phyloP scores from a whole-genome alignment of 2,113 vertebrate species.

The Aptenodytes forsteri region DNA sequence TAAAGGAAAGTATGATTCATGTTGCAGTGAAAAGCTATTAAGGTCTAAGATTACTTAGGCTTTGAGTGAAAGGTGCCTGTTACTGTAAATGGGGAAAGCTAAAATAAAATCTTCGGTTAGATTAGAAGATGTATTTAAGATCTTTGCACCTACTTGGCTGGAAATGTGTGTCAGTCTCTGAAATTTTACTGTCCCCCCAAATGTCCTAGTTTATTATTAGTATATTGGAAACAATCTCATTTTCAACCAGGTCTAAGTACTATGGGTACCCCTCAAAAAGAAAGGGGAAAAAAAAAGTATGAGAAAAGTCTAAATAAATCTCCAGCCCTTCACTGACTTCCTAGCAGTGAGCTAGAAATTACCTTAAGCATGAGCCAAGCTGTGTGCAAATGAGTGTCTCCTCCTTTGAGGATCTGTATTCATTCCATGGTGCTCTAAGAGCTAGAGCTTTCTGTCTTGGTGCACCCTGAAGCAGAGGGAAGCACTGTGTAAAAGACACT shows the following conservation, averaged over 20 bases:
- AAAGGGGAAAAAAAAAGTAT: too few relatives aligned
- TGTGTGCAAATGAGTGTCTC: background rate
- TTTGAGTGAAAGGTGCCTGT: conserved; percentile 58
- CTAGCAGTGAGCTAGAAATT: background rate
- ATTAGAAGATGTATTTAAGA: background rate
- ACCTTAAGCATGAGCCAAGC: background rate
- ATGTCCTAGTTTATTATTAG: background rate
- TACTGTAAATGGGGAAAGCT: conserved; percentile 20
- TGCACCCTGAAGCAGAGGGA: background rate
- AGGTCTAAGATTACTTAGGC: conserved; percentile 25
- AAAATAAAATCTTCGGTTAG: background rate
- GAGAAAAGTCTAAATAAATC: background rate
- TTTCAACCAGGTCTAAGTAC: background rate
- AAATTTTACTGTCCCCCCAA: background rate
- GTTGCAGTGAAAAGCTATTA: conserved; percentile 14
- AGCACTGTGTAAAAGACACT: background rate
- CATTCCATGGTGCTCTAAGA: background rate
- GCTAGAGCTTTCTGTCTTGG: background rate
- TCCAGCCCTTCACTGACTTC: background rate
- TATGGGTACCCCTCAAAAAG: fast-evolving
- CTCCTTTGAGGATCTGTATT: background rate
- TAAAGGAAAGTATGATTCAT: conserved; percentile 40
- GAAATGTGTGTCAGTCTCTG: background rate
- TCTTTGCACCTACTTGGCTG: background rate
- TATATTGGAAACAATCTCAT: background rate